Evolutionary conservation across 2,797 vertebrate genomes (phyloP).

Genomic region (Lerista edwardsae): DNA sequence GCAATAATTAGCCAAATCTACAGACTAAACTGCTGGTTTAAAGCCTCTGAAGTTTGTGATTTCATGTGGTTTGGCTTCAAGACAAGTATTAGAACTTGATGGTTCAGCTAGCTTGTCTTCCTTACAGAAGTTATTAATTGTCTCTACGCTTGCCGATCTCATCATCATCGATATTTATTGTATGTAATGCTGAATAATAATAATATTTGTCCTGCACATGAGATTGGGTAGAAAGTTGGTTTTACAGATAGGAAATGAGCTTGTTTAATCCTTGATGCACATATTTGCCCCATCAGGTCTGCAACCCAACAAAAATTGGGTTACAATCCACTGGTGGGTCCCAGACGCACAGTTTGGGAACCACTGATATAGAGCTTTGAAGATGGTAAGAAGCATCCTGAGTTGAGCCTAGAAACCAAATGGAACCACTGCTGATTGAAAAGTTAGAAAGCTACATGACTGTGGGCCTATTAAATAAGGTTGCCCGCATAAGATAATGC

Average conservation of each 20-base stretch:
- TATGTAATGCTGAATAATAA: neutral
- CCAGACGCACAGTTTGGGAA: too few species aligned
- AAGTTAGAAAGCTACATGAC: too few species aligned
- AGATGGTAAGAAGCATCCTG: too few species aligned
- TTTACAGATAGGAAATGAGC: neutral
- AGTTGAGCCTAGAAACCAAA: too few species aligned
- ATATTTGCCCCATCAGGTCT: too few species aligned
- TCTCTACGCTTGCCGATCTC: neutral
- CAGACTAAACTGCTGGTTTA: neutral
- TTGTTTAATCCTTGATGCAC: too few species aligned
- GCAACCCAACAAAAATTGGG: too few species aligned
- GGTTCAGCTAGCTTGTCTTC: conserved; percentile 8
- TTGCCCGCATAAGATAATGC: neutral
- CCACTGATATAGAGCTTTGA: too few species aligned
- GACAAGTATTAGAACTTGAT: neutral
- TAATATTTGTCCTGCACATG: neutral
- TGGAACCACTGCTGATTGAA: too few species aligned
- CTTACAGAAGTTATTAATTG: neutral
- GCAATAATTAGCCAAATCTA: neutral
- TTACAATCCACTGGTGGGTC: too few species aligned
- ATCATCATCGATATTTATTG: neutral
- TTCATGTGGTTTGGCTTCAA: neutral
- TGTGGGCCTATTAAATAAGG: neutral
- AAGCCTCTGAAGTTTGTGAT: neutral
- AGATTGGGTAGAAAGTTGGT: neutral